Conservation (phyloP, 2,113 vertebrate genomes). For the Gymnorhina tibicen region DNA sequence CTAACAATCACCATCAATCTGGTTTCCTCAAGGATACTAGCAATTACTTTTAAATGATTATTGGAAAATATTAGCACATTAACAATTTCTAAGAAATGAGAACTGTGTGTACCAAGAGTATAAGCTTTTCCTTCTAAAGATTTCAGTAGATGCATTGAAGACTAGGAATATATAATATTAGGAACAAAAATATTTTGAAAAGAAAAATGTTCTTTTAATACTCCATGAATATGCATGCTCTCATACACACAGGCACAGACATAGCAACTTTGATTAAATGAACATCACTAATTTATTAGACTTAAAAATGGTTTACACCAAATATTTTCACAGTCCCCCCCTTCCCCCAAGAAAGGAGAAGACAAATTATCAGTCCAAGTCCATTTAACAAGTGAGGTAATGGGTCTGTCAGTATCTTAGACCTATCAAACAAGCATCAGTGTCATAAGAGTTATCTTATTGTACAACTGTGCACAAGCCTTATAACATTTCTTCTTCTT, state of each 20-base stretch:
- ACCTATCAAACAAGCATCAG: not conserved
- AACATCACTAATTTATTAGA: not conserved
- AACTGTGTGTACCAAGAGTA: not conserved
- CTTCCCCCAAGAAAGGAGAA: not conserved
- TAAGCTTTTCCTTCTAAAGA: not conserved
- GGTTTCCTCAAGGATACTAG: not conserved
- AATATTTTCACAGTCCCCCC: not conserved
- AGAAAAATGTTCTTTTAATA: not conserved
- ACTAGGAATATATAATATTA: not conserved
- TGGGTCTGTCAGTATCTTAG: not conserved
- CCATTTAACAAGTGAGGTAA: not conserved
- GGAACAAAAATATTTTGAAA: not conserved
- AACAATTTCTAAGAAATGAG: not conserved
- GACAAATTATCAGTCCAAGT: not conserved
- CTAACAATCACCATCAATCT: not conserved
- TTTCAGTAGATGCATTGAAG: not conserved
- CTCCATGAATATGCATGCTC: not conserved
- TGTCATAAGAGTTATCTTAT: not conserved
- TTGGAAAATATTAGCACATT: not conserved
- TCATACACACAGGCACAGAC: not conserved
- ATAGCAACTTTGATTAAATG: not conserved
- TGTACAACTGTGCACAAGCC: not conserved
- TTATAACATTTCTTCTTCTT: not conserved
- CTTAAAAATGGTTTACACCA: not conserved
- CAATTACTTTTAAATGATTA: not conserved